phyloP scores from a whole-genome alignment of 1,140 invertebrate genomes.

The Bombus sylvicola region DNA sequence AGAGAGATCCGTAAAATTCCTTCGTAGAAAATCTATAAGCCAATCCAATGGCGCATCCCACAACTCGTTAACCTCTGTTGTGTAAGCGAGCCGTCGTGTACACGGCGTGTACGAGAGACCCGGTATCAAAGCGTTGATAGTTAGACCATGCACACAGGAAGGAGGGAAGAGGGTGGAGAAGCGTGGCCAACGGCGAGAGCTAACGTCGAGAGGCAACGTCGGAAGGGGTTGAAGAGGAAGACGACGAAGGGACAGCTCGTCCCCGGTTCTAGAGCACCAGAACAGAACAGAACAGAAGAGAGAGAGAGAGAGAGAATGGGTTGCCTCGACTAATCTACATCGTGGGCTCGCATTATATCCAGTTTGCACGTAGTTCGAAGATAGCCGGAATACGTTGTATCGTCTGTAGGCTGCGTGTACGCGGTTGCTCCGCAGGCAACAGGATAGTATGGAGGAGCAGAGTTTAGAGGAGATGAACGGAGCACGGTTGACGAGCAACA shows the following conservation, averaged over 20 bases:
- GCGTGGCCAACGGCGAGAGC: background rate
- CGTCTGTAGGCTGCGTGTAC: conserved; percentile 13
- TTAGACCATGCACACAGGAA: background rate
- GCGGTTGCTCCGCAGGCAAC: background rate
- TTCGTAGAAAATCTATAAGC: background rate
- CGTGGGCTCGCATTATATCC: conserved; percentile 50
- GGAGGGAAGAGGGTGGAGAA: background rate
- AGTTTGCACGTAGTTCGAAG: conserved; percentile 32
- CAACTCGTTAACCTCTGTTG: background rate
- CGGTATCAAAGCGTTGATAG: conserved; percentile 1
- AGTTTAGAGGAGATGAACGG: conserved; percentile 10
- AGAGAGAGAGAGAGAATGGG: background rate
- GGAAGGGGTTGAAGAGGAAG: background rate
- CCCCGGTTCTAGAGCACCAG: too few relatives aligned
- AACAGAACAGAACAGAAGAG: background rate
- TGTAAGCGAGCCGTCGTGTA: background rate
- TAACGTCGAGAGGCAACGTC: background rate
- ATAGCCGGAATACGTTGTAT: conserved; percentile 36
- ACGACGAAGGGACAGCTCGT: background rate
- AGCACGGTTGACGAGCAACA: conserved; percentile 9
- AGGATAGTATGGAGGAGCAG: background rate
- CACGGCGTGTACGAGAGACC: background rate
- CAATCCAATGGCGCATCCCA: background rate
- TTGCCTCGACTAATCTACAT: conserved; percentile 68
- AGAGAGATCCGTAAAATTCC: background rate